phyloP scores from a whole-genome alignment of 2,888 invertebrate genomes.

The Dysmachus trigonus region DNA sequence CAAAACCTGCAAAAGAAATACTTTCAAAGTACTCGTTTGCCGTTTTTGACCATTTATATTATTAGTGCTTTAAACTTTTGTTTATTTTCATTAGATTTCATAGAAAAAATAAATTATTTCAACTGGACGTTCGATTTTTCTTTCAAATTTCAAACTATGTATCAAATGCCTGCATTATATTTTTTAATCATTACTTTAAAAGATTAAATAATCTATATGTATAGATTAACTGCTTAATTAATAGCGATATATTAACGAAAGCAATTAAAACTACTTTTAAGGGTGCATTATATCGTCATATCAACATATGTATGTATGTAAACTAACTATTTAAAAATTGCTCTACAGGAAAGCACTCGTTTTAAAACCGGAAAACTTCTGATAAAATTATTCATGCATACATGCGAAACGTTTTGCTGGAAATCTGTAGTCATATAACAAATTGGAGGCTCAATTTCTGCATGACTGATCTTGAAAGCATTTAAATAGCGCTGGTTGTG shows the following conservation, averaged over 20 bases:
- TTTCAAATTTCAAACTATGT: no score
- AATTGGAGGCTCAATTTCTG: not conserved
- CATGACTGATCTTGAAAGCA: conserved; percentile 12
- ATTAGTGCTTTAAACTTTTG: no score
- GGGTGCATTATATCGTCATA: not conserved
- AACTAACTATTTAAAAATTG: not conserved
- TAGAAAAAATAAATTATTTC: no score
- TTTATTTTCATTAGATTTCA: no score
- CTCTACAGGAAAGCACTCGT: not conserved
- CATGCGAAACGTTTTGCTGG: not conserved
- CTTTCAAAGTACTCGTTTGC: no score
- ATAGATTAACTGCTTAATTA: not conserved
- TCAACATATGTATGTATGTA: not conserved
- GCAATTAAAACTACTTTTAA: not conserved
- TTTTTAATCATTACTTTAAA: not conserved
- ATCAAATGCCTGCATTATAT: no score
- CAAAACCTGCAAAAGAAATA: no score
- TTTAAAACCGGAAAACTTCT: not conserved
- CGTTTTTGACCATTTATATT: no score
- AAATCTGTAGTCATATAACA: not conserved
- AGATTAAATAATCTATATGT: not conserved
- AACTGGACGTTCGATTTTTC: no score
- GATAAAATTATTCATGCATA: not conserved
- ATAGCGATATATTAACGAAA: not conserved
- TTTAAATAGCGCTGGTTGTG: not conserved